Evolutionary conservation across 2,888 invertebrate species (phyloP).

Genomic region (Chaitophorus viminalis): DNA sequence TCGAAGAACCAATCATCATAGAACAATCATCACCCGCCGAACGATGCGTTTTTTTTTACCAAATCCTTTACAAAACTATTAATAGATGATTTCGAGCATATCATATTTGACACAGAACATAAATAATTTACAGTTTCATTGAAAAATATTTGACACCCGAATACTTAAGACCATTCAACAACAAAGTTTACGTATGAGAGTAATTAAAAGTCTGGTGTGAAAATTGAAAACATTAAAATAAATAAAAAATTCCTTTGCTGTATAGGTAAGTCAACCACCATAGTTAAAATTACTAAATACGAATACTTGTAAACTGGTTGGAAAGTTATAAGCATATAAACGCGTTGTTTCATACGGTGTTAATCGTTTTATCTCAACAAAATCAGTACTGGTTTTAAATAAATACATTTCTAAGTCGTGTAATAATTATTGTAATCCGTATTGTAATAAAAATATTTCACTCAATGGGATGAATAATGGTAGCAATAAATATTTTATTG

Average conservation of each 20-base stretch:
- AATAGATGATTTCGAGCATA: too few relatives aligned
- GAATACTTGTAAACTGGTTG: constrained; percentile 51
- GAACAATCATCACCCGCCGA: background rate
- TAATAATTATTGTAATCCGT: constrained; percentile 44
- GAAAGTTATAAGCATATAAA: constrained; percentile 30
- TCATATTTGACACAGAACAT: background rate
- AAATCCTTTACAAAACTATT: background rate
- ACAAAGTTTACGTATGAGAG: background rate
- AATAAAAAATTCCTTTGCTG: background rate
- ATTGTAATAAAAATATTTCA: constrained; percentile 48
- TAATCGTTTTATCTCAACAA: constrained; percentile 47
- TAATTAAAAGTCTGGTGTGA: background rate
- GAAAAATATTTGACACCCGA: background rate
- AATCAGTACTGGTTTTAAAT: constrained; percentile 52
- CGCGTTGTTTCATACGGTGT: constrained; percentile 33
- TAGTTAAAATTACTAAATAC: constrained; percentile 28
- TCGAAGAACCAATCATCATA: background rate
- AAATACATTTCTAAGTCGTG: constrained; percentile 42
- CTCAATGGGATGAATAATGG: constrained; percentile 18
- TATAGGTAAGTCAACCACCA: background rate
- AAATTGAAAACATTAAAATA: constrained; percentile 16
- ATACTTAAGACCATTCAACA: background rate
- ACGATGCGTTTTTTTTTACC: background rate
- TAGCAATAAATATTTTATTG: background rate
- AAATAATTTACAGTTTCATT: background rate